phyloP scores from a whole-genome alignment of 2,797 vertebrate genomes.

The Macroramphosus scolopax region DNA sequence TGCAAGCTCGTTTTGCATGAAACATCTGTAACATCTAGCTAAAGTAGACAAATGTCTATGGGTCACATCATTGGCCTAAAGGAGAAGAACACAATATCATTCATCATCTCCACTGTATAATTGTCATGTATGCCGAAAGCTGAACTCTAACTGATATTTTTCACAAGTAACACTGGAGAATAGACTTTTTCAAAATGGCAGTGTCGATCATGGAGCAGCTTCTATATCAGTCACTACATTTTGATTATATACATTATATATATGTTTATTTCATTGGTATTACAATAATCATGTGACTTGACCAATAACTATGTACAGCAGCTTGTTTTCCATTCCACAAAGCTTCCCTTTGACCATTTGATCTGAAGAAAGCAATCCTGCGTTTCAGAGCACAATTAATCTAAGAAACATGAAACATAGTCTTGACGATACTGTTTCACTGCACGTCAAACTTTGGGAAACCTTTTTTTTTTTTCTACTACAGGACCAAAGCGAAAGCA shows the following conservation, averaged over 20 bases:
- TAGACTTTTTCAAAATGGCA: too few species aligned
- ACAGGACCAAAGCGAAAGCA: conserved; percentile 4
- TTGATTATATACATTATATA: too few species aligned
- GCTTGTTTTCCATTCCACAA: conserved; percentile 9
- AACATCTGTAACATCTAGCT: conserved; percentile 29
- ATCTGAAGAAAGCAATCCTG: conserved; percentile 17
- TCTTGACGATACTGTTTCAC: not conserved
- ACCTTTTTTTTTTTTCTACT: not conserved
- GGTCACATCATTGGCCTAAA: too few species aligned
- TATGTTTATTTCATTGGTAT: too few species aligned
- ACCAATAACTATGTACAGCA: conserved; percentile 1
- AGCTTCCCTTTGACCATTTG: too few species aligned
- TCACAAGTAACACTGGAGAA: too few species aligned
- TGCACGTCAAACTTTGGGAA: not conserved
- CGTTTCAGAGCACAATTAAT: conserved; percentile 19
- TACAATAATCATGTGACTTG: conserved; percentile 21
- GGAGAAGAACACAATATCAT: too few species aligned
- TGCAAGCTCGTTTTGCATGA: conserved; percentile 27
- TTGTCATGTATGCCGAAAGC: too few species aligned
- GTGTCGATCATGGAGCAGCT: too few species aligned
- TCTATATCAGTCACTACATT: too few species aligned
- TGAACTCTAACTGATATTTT: too few species aligned
- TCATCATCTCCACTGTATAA: too few species aligned
- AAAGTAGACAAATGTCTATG: conserved; percentile 11
- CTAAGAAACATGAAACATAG: conserved; percentile 2